Evolutionary conservation across 2,888 invertebrate species (phyloP).

Genomic region (Microdon myrmicae): DNA sequence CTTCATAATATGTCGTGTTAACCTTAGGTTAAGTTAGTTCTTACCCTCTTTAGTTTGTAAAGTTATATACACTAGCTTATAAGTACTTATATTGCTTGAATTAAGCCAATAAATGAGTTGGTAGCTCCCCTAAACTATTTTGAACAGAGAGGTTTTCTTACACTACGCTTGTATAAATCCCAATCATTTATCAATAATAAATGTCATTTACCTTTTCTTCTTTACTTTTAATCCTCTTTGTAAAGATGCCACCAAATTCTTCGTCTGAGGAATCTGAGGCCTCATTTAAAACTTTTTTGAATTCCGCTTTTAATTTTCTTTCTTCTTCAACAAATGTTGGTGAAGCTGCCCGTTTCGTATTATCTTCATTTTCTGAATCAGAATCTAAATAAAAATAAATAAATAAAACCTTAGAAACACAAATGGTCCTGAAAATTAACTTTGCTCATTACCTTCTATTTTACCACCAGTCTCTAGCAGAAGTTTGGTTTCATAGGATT

Average conservation of each 20-base stretch:
- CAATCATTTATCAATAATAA: neutral
- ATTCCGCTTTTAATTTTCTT: constrained; percentile 73
- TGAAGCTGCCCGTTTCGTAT: constrained; percentile 58
- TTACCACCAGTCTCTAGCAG: constrained; percentile 76
- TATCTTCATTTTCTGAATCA: constrained; percentile 54
- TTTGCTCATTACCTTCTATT: constrained; percentile 65
- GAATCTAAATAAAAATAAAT: constrained; percentile 35
- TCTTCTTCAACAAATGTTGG: constrained; percentile 77
- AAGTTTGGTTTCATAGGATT: constrained; percentile 83
- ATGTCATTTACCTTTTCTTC: constrained; percentile 68
- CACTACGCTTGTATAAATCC: neutral
- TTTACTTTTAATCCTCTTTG: constrained; percentile 69
- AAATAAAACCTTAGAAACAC: neutral
- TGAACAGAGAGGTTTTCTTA: neutral
- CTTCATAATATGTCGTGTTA: too few species aligned
- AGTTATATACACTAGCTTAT: too few species aligned
- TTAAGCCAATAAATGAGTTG: too few species aligned
- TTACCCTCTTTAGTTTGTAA: too few species aligned
- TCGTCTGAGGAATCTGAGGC: constrained; percentile 68
- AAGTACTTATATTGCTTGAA: too few species aligned
- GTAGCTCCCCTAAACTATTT: neutral
- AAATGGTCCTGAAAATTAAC: constrained; percentile 19
- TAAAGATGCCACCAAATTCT: constrained; percentile 70
- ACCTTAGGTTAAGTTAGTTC: too few species aligned
- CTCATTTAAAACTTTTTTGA: constrained; percentile 68